Base-by-base conservation (phyloP, 1,140 invertebrate species). In the Pseudomyrmex dendroicus region DNA sequence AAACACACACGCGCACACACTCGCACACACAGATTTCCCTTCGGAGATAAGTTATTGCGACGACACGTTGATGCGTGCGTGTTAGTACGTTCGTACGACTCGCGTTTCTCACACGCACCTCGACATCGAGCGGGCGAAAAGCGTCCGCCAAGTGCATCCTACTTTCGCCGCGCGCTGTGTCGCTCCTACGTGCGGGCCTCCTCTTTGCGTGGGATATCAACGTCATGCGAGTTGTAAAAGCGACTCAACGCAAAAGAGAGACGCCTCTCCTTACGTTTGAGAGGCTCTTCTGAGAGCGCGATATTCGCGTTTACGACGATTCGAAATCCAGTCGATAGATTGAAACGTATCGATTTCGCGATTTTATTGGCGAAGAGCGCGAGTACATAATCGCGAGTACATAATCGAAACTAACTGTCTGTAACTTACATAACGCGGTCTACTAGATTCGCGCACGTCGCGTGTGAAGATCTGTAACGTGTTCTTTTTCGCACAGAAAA, bases 131-230 rank as follows among this genome's bases (percentile, higher is more conserved):
- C 52, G 20, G 73, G 68, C 84, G 84, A 82, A 83, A 86, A 85
- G 76, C 70, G 54, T 20, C 61, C 64, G 66, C 67, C 86, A 85
- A 74, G 83, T 88, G 88, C 89, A 91, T 90, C 89, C 90, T 91
- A 91, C 91, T 91, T 91, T 91, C 91, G 88, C 90, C 85, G 57
- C 44, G 25, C 76, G 67, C 44, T 72, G 80, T 72, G 80, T 73
- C 80, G 86, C 44, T 74, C 57, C 52, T 74, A 57, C 76, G 13
- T 67, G 52, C 84, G 56, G 52, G 48, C 20, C 64, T 62, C 20
- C 64, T 62, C 54, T 77, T 35, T 68, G 85, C 86, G 85, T 87
- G 85, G 82, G 85, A 87, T 74, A 87, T 85, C 67, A 86, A 77
- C 84, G 54, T 86, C 86, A 78, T 77, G 68, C 72, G 59, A 72